Percentiles rank a stretch among this genome's conserved stretches.
Conservation (phyloP, 2,797 vertebrate genomes). For the Epinephelus malabaricus region DNA sequence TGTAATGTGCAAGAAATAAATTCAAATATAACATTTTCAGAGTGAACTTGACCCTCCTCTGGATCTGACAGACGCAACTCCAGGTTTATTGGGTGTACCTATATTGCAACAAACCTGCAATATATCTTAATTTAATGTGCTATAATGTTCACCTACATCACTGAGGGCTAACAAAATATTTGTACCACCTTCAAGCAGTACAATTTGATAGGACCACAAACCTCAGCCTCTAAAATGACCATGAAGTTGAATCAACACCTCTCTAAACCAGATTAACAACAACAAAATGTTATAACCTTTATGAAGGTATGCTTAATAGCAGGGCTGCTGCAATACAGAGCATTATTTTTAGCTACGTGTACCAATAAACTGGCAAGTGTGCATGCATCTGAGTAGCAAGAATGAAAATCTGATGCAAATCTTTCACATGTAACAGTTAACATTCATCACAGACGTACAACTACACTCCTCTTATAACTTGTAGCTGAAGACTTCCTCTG, state of each 20-base stretch:
- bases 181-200: background rate
- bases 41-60: background rate
- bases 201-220: background rate
- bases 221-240: background rate
- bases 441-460: slow-evolving; percentile 9
- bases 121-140: background rate
- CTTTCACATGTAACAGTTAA: background rate
- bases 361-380: background rate
- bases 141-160: background rate
- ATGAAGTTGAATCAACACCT: background rate
- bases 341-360: background rate
- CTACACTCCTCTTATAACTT: slow-evolving; percentile 22
- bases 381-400: background rate
- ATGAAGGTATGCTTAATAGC: background rate
- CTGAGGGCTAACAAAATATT: background rate
- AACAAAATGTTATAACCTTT: background rate
- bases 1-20: slow-evolving; percentile 10
- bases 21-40: slow-evolving; percentile 4
- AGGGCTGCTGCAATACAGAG: background rate
- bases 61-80: background rate
- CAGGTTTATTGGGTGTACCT: background rate
- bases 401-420: slow-evolving; percentile 13
- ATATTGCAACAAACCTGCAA: background rate
- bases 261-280: background rate
- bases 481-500: slow-evolving; percentile 52